A percentile compares a stretch with the other conserved stretches of the same genome.
These are phyloP conservation scores for Alviniconcha marisindica DNA, from an alignment of 1,140 invertebrate genomes.

Conservation along the genomic window DNA sequence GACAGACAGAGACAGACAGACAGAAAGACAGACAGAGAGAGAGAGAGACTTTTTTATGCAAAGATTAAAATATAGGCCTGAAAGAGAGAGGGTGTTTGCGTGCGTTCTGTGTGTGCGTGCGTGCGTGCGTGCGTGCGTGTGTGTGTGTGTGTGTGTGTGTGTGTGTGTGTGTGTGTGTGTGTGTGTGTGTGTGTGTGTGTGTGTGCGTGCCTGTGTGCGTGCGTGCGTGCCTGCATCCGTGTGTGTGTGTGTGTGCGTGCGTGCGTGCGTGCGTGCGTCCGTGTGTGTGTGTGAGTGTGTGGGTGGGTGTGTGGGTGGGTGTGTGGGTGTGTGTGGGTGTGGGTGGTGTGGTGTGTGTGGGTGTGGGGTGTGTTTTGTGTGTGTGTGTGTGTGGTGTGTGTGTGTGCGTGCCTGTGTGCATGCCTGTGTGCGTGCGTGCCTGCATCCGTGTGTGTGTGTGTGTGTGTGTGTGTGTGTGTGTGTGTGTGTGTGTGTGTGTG, in stretches of 20 bases:
- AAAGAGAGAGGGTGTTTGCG: too few relatives aligned
- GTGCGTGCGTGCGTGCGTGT: constrained; percentile 3
- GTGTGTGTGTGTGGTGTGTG: too few relatives aligned
- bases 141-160: constrained; percentile 15
- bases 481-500: too few relatives aligned
- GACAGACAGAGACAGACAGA: not conserved
- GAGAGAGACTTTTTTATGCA: too few relatives aligned
- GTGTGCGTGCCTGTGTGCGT: constrained; percentile 27
- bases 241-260: constrained; percentile 8
- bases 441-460: too few relatives aligned
- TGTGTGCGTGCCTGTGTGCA: too few relatives aligned
- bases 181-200: constrained; percentile 30
- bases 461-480: too few relatives aligned
- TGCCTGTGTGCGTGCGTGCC: too few relatives aligned
- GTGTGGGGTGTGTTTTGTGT: too few relatives aligned
- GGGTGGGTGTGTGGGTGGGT: not conserved
- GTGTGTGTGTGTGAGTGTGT: not conserved
- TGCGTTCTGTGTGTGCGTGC: not conserved
- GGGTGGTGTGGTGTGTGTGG: too few relatives aligned
- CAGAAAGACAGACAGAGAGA: not conserved
- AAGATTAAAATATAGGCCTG: too few relatives aligned
- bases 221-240: not conserved
- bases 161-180: constrained; percentile 22
- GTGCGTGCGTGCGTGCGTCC: not conserved
- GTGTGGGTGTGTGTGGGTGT: constrained; percentile 11